Base-by-base conservation (phyloP, 2,113 vertebrate species). In the Ovis canadensis region DNA sequence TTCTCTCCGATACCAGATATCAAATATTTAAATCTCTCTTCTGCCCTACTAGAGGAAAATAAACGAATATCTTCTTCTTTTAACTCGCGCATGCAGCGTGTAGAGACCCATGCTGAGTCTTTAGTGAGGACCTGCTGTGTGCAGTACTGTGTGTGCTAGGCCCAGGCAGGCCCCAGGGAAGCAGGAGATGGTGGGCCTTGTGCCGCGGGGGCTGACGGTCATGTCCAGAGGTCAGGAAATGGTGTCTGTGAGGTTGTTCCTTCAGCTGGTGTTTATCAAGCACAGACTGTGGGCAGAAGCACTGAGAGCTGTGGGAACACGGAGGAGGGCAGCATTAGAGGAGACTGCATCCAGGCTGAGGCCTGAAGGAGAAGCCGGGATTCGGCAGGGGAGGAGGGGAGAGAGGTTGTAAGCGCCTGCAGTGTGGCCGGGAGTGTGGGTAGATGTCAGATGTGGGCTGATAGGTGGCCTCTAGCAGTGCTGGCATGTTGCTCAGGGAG, bases 21-120 rank as follows among this genome's bases (percentile, higher is more conserved):
- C 50, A n/a, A 77, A 33, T 50, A 21, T 88, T 88, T 43, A 74
- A 83, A 45, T 60, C 43, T 86, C 78, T 89, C 54, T 45, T 96
- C 33, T 77, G 60, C 77, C 83, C 57, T 77, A 7, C 40, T 27
- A 27, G 71, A 43, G 71, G 40, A 15, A 77, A 43, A 15, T 23
- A 74, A 77, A 25, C 4, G 23, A 25, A 15, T 15, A 27, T 43
- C 40, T 77, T 43, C 27, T 27, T 77, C 36, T 77, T 40, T 27
- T 14, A 43, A 43, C 12, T 77, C 25, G 6, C 1, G 0, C 1
- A 1, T 16, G 8, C 14, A n/a, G 3, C 1, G 2, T 8, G 19
- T 36, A 16, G 71, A 52, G 50, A 8, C 40, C 1, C 1, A 17
- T 10, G 25, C 13, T 2, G 33, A 27, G 90, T 55, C n/a, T 90